Evolutionary conservation across 2,113 vertebrate species (phyloP).

Genomic region (Alosa alosa): DNA sequence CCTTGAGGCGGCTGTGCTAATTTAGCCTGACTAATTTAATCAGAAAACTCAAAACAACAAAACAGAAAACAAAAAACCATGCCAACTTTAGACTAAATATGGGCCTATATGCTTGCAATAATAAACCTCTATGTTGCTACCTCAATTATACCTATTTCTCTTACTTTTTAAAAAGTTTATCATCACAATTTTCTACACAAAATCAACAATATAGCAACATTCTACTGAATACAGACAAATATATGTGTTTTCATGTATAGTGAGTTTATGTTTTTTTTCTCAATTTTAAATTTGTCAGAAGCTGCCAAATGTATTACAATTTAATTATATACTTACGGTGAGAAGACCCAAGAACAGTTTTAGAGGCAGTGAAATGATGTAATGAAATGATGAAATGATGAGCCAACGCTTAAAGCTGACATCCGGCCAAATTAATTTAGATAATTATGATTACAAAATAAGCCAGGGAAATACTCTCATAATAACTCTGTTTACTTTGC

Average conservation of each 20-base stretch:
- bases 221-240: not conserved
- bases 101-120: not conserved
- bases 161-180: not conserved
- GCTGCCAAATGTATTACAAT: not conserved
- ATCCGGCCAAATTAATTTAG: not conserved
- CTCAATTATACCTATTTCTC: not conserved
- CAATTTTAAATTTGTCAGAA: not conserved
- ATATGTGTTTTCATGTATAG: not conserved
- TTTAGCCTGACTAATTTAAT: no score
- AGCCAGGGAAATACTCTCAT: constrained; percentile 4
- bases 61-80: not conserved
- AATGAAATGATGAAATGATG: no score
- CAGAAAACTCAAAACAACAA: no score
- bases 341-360: not conserved
- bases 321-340: not conserved
- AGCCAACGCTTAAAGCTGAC: not conserved
- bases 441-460: constrained; percentile 1
- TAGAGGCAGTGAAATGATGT: constrained; percentile 11
- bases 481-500: not conserved
- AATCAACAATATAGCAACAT: not conserved
- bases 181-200: not conserved
- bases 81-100: not conserved
- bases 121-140: not conserved
- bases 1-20: no score
- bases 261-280: not conserved